phyloP scores from a whole-genome alignment of 2,888 invertebrate species.

The Apomyelois bistriatella region DNA sequence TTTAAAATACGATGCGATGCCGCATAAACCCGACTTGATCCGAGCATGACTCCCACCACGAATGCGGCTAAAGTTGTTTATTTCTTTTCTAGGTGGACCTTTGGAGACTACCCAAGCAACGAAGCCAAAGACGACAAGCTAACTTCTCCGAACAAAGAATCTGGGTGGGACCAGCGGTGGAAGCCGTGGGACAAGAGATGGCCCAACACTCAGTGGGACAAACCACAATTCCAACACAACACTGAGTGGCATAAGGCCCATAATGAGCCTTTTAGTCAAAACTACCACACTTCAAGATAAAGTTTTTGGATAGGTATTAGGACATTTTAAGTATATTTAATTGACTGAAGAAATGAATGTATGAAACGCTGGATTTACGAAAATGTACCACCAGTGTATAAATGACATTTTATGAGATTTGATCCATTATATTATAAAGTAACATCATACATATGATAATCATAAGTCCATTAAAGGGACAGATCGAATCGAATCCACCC shows the following conservation, averaged over 20 bases:
- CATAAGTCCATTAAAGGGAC: no score
- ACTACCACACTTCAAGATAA: constrained; percentile 16
- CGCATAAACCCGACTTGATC: no score
- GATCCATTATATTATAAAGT: no score
- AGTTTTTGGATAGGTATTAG: background rate
- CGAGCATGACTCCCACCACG: no score
- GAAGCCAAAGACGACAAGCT: constrained; percentile 33
- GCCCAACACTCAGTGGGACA: constrained; percentile 34
- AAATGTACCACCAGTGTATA: no score
- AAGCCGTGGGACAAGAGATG: constrained; percentile 49
- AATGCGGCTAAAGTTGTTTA: background rate
- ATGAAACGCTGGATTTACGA: no score
- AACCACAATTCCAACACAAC: constrained; percentile 22
- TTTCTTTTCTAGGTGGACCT: constrained; percentile 30
- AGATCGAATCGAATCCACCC: no score
- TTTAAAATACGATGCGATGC: no score
- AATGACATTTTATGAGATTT: no score
- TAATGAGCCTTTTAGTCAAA: constrained; percentile 14
- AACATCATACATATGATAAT: no score
- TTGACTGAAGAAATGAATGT: background rate
- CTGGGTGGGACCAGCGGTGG: constrained; percentile 44
- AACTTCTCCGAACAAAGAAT: constrained; percentile 36
- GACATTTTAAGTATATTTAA: background rate
- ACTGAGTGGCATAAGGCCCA: constrained; percentile 27
- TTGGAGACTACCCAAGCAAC: constrained; percentile 27